Evolutionary conservation across 2,113 vertebrate genomes (phyloP), one percentile per base, ranked within the genome.

Genomic region (Pelobates fuscus): DNA sequence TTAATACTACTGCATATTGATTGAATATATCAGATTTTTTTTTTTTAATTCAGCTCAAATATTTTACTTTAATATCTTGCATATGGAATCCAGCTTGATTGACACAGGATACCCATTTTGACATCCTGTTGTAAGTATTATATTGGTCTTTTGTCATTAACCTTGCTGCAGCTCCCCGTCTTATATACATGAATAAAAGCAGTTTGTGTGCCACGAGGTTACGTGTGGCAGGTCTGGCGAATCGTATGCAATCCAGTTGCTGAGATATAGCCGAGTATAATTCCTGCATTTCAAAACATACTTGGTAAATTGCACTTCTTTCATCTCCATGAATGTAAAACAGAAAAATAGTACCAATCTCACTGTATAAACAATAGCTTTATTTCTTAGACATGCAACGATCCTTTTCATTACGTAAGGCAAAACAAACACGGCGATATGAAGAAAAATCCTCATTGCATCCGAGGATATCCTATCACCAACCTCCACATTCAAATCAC

Each of bases 241-340:
- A 59, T 60, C 4, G 21, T 30, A 27, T 44, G 52, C 5, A 23
- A 43, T 76, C 32, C 15, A 8, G 5, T 52, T 49, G 64, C 26
- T 29, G 17, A 27, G 29, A 55, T 55, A 65, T 55, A 59, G 49
- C 49, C 64, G n/a, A 49, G 18, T 60, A 76, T 76, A 67, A 52
- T 67, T 55, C 64, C 43, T 49, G 55, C 72, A 60, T 76, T 59
- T 59, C 32, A 67, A 52, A 67, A 76, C 43, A 58, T 37, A 21
- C 72, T 67, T 24, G 21, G 64, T 67, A 76, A 76, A 76, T 76
- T 67, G 72, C 63, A 46, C 44, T 32, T 43, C 55, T 70, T 67
- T 66, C 62, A 67, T 76, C 66, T 76, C 64, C 55, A 76, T 76
- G 72, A 58, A 76, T 76, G 72, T 76, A 76, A 76, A 76, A 76